Conservation (phyloP, 2,113 vertebrate species). For the Actenoides lindsayi region DNA sequence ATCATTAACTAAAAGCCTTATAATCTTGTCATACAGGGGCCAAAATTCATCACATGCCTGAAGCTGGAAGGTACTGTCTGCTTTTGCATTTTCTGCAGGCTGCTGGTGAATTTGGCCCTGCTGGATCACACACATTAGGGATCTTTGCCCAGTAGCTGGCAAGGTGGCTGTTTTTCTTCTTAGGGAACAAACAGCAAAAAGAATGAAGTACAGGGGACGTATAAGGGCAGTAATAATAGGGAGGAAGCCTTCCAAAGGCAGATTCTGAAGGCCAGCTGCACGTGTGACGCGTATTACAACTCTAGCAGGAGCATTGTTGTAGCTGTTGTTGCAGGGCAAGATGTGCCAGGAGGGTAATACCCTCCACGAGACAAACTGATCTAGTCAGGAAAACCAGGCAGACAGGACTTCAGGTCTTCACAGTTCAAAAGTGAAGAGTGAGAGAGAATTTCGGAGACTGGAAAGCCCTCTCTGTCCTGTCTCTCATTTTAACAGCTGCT, state of each 20-base stretch:
- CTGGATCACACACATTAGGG: rapidly evolving
- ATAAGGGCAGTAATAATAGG: neutral
- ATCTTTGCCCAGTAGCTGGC: neutral
- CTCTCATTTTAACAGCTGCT: neutral
- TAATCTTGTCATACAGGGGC: neutral
- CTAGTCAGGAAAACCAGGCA: neutral
- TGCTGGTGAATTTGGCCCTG: neutral
- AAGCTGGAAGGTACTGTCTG: neutral
- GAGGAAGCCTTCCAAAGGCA: neutral
- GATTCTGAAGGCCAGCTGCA: rapidly evolving
- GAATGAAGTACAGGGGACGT: neutral
- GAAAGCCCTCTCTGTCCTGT: neutral
- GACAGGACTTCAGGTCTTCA: neutral
- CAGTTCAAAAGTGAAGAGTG: neutral
- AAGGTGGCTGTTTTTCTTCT: neutral
- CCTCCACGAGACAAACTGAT: neutral
- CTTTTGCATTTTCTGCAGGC: neutral
- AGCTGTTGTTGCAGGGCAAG: neutral
- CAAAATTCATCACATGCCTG: neutral
- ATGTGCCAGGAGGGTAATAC: neutral
- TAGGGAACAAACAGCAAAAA: neutral
- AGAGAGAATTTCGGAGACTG: neutral
- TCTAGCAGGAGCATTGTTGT: neutral
- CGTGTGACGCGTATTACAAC: rapidly evolving
- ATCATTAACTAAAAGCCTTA: neutral